Conservation (phyloP, 1,140 invertebrate species). For the Zaprionus capensis region DNA sequence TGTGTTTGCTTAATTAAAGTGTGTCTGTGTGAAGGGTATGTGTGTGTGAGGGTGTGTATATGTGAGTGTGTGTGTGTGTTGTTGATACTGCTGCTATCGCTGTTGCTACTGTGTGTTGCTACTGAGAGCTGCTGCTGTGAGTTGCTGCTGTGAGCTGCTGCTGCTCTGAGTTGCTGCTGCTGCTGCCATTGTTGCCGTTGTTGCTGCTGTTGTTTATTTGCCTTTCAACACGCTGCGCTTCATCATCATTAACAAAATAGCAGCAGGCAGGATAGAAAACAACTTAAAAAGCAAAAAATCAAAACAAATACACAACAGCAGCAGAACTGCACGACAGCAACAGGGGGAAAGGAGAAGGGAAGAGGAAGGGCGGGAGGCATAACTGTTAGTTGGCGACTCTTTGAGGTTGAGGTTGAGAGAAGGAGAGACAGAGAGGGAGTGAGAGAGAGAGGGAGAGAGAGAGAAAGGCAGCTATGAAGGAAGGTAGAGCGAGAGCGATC, state of each 20-base stretch:
- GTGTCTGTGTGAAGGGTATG: slow-evolving; percentile 29
- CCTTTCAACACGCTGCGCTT: slow-evolving; percentile 78
- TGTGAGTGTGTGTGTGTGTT: background rate
- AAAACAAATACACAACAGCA: slow-evolving; percentile 67
- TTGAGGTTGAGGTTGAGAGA: background rate
- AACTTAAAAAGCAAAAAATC: slow-evolving; percentile 54
- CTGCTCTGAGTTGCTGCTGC: slow-evolving; percentile 8
- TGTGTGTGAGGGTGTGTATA: slow-evolving; percentile 22
- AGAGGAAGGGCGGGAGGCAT: background rate
- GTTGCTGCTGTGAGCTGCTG: slow-evolving; percentile 2
- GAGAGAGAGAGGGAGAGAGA: background rate
- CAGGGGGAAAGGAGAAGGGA: background rate
- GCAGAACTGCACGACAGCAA: slow-evolving; percentile 37
- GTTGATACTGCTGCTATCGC: slow-evolving; percentile 1
- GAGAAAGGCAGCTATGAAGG: background rate
- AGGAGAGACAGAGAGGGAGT: background rate
- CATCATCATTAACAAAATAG: slow-evolving; percentile 79
- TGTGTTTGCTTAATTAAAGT: slow-evolving; percentile 78
- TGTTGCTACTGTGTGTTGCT: slow-evolving; percentile 5
- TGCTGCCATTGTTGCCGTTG: slow-evolving; percentile 36
- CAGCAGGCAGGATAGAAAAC: slow-evolving; percentile 34
- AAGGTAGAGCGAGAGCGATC: background rate
- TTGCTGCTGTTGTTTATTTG: slow-evolving; percentile 64
- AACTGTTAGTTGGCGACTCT: slow-evolving; percentile 25
- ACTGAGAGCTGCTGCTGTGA: background rate